phyloP scores from a whole-genome alignment of 2,113 vertebrate genomes.

The Baryphthengus martii region DNA sequence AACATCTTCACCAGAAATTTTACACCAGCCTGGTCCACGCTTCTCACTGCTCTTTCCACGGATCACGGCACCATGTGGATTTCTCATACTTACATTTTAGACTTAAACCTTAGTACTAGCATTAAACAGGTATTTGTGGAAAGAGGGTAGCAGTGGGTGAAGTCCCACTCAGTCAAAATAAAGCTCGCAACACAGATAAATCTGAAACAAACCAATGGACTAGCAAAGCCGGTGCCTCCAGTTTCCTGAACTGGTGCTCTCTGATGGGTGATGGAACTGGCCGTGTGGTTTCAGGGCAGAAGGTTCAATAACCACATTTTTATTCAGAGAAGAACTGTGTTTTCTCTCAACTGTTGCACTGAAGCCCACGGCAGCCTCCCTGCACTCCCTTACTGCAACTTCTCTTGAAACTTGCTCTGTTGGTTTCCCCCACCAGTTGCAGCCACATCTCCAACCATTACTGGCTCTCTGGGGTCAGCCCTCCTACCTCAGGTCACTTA shows the following conservation, averaged over 20 bases:
- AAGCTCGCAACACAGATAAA: background rate
- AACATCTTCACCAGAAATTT: background rate
- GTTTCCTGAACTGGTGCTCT: background rate
- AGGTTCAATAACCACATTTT: background rate
- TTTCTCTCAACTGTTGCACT: background rate
- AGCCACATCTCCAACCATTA: background rate
- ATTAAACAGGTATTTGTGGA: background rate
- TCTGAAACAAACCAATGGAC: background rate
- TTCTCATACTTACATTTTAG: background rate
- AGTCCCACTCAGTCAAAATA: slow-evolving; percentile 74
- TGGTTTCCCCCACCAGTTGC: background rate
- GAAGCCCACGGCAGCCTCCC: background rate
- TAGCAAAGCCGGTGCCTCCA: background rate
- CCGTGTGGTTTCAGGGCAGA: background rate
- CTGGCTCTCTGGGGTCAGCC: background rate
- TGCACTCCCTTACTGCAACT: background rate
- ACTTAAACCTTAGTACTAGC: background rate
- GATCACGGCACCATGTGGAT: background rate
- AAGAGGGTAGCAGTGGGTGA: slow-evolving; percentile 16
- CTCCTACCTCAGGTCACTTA: background rate
- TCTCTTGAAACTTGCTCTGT: background rate
- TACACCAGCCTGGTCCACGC: rapidly evolving
- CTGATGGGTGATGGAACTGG: background rate
- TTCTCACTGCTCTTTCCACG: background rate
- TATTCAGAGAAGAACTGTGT: background rate